Percentiles rank a stretch among this genome's conserved stretches.
These are phyloP conservation scores for Dasysyrphus albostriatus DNA, from an alignment of 2,888 invertebrate genomes.

Conservation along the genomic window DNA sequence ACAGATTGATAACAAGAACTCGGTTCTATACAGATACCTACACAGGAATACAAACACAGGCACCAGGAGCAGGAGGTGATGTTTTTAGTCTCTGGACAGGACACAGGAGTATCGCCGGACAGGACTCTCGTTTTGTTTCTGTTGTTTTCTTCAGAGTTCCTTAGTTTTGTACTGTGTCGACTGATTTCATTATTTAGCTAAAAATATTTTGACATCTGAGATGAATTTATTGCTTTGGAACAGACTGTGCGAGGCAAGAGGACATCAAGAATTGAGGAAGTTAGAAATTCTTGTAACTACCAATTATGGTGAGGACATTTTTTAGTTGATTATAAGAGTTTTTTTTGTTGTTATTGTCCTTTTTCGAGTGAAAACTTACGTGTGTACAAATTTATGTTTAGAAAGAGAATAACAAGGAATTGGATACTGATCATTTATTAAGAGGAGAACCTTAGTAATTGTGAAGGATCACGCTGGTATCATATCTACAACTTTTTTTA, in stretches of 20 bases:
- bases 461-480: not conserved
- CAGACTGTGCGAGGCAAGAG: not conserved
- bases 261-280: conserved; percentile 35
- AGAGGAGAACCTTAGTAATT: not conserved
- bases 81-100: conserved; percentile 11
- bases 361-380: not conserved
- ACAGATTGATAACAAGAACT: conserved; percentile 75
- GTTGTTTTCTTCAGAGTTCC: conserved; percentile 34
- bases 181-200: conserved; percentile 42
- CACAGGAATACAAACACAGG: conserved; percentile 9
- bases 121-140: conserved; percentile 38
- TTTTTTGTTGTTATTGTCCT: conserved; percentile 36
- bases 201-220: conserved; percentile 71
- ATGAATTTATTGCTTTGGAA: conserved; percentile 65
- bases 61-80: conserved; percentile 60
- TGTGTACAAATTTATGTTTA: not conserved
- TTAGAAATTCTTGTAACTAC: conserved; percentile 37
- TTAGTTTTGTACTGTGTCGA: conserved; percentile 53
- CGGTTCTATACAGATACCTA: conserved; percentile 6
- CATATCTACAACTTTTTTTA: not conserved
- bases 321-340: conserved; percentile 56
- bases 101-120: conserved; percentile 45
- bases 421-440: not conserved
- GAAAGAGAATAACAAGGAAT: conserved; percentile 8
- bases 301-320: conserved; percentile 44